Evolutionary conservation across 2,888 invertebrate genomes (phyloP).

Genomic region (Aleiodes testaceus): DNA sequence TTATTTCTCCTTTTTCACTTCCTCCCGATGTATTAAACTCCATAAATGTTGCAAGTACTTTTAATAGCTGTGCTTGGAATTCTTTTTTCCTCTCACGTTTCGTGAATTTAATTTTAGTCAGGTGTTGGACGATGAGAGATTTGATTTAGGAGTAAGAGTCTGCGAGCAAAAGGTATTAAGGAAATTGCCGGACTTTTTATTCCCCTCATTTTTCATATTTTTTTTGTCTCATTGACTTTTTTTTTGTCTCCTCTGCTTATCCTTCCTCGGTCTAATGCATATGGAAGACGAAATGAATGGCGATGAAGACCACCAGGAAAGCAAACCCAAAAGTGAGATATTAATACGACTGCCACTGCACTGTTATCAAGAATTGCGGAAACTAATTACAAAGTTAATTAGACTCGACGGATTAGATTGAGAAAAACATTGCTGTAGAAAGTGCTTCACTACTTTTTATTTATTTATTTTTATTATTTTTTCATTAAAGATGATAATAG

Average conservation of each 20-base stretch:
- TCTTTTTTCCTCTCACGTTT: neutral
- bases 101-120: conserved; percentile 23
- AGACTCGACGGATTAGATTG: conserved; percentile 49
- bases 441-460: conserved; percentile 17
- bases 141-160: conserved; percentile 37
- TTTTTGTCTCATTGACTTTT: conserved; percentile 14
- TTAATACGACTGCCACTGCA: conserved; percentile 11
- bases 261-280: conserved; percentile 13
- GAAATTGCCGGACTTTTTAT: conserved; percentile 36
- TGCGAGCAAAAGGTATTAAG: conserved; percentile 28
- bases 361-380: conserved; percentile 44
- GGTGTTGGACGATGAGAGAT: conserved; percentile 34
- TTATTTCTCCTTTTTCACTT: neutral
- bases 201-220: neutral
- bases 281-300: conserved; percentile 29
- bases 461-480: neutral
- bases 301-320: neutral
- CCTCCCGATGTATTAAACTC: neutral
- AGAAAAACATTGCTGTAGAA: conserved; percentile 41
- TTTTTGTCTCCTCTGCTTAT: neutral
- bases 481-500: neutral
- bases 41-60: conserved; percentile 8
- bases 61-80: conserved; percentile 13
- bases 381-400: conserved; percentile 53
- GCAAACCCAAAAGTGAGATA: conserved; percentile 14